These are phyloP conservation scores for Scolopax mira DNA, from an alignment of 2,113 vertebrate species.

Conservation along the genomic window DNA sequence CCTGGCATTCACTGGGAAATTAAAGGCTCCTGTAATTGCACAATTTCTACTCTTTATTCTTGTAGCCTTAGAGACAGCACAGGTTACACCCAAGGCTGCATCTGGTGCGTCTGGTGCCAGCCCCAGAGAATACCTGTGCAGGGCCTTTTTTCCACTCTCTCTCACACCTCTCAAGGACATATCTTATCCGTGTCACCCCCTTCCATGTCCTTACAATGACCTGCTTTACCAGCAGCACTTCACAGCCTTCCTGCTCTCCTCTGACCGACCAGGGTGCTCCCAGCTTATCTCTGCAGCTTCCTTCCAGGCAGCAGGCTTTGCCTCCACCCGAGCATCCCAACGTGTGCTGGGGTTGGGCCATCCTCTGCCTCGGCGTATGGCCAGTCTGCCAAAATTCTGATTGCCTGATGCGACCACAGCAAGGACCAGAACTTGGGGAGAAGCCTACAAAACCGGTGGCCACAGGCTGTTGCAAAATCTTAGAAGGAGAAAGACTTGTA, in stretches of 20 bases:
- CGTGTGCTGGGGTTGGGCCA: fast-evolving
- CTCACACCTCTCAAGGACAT: background rate
- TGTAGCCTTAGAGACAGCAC: background rate
- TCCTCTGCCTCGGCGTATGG: background rate
- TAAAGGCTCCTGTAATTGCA: background rate
- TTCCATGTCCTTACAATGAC: background rate
- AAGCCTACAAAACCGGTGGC: background rate
- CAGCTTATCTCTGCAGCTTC: background rate
- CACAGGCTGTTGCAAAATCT: background rate
- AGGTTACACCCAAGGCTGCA: background rate
- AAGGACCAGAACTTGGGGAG: background rate
- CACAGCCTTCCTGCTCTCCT: background rate
- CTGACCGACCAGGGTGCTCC: background rate
- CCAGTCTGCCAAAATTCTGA: background rate
- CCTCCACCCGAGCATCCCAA: fast-evolving
- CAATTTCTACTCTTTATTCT: background rate
- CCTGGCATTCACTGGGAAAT: background rate
- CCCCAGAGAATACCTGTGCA: background rate
- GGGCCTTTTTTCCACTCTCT: background rate
- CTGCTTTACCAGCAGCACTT: background rate
- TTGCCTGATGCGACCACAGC: background rate
- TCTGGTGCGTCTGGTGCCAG: background rate
- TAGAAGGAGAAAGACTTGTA: background rate
- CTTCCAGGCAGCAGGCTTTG: fast-evolving
- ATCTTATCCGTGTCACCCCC: background rate